Base-by-base conservation (phyloP, 2,888 invertebrate species). In the Drosophila yooni region DNA sequence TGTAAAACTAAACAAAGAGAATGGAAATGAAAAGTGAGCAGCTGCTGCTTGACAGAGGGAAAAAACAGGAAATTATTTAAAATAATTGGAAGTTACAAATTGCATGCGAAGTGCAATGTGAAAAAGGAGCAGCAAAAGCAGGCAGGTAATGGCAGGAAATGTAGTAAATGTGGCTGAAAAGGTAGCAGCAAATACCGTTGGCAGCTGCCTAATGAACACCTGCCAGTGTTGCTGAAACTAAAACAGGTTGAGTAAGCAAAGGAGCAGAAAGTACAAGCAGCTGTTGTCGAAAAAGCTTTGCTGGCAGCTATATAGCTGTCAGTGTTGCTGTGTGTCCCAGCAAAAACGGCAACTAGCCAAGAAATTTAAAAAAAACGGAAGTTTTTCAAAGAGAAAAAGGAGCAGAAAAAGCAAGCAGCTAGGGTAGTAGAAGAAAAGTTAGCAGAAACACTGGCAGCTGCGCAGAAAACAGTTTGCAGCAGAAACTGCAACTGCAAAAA, bases 21-120 rank as follows among this genome's bases (percentile, higher is more conserved):
- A 69, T 65, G 68, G 67, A 76, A 67, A 65, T 84, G 57, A 65
- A 69, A 76, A 67, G 63, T 88, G 67, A 65, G 65, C 62, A 78
- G 53, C 70, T 65, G 43, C 29, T 56, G 70, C 65, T 46, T 46
- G n/a, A 4, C 50, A 40, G 38, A 64, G 25, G 69, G 64, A 58
- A 64, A 64, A 71, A 58, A 80, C 85, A 87, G 89, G 88, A 87
- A 87, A 89, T 75, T 82, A 77, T 84, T 89, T 81, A 82, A 87
- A 82, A 84, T 87, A 86, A 89, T 82, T 79, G 82, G 84, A 77
- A 70, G 51, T 40, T 57, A 50, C 48, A 58, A 68, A 65, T 74
- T 77, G 63, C 50, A 51, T 53, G 52, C 33, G 40, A 38, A 54
- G n/a, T 43, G 36, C 58, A 38, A 21, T 25, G 18, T 34, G n/a